Percentiles rank a stretch among this genome's conserved stretches.
These are phyloP conservation scores for Eupithecia tripunctaria DNA, from an alignment of 2,888 invertebrate species.

Conservation along the genomic window DNA sequence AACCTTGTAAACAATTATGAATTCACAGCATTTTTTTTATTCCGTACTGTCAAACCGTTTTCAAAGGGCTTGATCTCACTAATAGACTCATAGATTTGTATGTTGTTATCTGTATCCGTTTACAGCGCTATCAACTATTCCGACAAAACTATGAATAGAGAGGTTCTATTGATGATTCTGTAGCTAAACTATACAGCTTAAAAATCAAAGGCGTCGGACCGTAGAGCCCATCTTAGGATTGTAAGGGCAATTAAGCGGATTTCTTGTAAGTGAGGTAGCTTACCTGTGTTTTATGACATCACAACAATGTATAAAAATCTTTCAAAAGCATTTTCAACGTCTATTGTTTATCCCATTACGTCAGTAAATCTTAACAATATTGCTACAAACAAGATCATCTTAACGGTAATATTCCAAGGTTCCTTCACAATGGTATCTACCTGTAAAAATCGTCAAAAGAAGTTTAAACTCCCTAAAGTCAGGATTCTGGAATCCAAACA, in stretches of 20 bases:
- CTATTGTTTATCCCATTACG: slow-evolving; percentile 79
- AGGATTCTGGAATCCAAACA: slow-evolving; percentile 43
- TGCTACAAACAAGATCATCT: slow-evolving; percentile 73
- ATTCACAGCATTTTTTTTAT: not conserved
- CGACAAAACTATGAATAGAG: slow-evolving; percentile 14
- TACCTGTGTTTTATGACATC: slow-evolving; percentile 77
- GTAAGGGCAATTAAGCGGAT: slow-evolving; percentile 69
- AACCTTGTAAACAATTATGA: not conserved
- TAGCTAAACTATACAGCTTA: slow-evolving; percentile 28
- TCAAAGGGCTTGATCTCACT: slow-evolving; percentile 1
- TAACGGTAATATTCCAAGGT: slow-evolving; percentile 69
- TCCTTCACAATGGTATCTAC: slow-evolving; percentile 63
- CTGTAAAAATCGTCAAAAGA: slow-evolving; percentile 51
- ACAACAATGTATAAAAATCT: slow-evolving; percentile 63
- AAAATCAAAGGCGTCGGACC: slow-evolving; percentile 56
- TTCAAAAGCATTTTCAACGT: slow-evolving; percentile 33
- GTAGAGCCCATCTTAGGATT: slow-evolving; percentile 46
- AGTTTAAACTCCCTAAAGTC: slow-evolving; percentile 36
- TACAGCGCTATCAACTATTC: slow-evolving; percentile 14
- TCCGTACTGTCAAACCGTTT: not conserved
- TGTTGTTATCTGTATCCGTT: slow-evolving; percentile 21
- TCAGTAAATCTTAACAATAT: slow-evolving; percentile 68
- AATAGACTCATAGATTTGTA: slow-evolving; percentile 15
- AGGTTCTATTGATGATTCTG: slow-evolving; percentile 22
- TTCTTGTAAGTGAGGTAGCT: slow-evolving; percentile 78